Evolutionary conservation across 1,140 invertebrate genomes (phyloP), one percentile per base, ranked within the genome.

Genomic region (Phocides pigmalion): DNA sequence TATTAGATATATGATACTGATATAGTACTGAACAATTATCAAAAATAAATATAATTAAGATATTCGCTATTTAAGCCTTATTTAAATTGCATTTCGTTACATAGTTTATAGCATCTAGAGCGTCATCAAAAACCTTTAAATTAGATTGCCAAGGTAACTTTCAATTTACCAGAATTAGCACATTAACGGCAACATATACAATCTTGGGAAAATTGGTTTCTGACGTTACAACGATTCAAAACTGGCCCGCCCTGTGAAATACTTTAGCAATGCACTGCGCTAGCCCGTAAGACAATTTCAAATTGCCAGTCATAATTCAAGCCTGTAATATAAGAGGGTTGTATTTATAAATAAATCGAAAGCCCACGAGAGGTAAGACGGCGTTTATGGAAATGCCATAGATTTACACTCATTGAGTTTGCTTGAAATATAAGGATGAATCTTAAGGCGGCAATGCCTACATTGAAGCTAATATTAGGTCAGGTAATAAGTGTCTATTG

Each of bases 341-440:
- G 76, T 72, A 80, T 84, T 81, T 89, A 87, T 87, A 89, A 87
- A 89, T 87, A 89, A 84, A 83, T 68, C 68, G 70, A 72, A 70
- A 63, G 67, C 65, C 69, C 67, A 70, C 64, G 70, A 64, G 25
- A 76, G 81, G 79, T 82, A 76, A 72, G 72, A 84, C 82, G 79
- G 68, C 80, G 72, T 82, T 85, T 85, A 86, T 84, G 82, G 79
- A 82, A 84, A 87, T 81, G 69, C 69, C 71, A 66, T 70, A 79
- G 83, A 87, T 87, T 87, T 87, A 87, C 74, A 81, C 82, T 85
- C 77, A 87, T 87, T 84, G 81, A 77, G 72, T 78, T 81, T 78
- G 68, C 61, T 70, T 73, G 66, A 69, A 74, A 50, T 47, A 47
- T 47, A 47, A 22, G n/a, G 44, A 22, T 47, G 16, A 28, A 8